Evolutionary conservation across 2,797 vertebrate species (phyloP).

Genomic region (Vireo griseus): DNA sequence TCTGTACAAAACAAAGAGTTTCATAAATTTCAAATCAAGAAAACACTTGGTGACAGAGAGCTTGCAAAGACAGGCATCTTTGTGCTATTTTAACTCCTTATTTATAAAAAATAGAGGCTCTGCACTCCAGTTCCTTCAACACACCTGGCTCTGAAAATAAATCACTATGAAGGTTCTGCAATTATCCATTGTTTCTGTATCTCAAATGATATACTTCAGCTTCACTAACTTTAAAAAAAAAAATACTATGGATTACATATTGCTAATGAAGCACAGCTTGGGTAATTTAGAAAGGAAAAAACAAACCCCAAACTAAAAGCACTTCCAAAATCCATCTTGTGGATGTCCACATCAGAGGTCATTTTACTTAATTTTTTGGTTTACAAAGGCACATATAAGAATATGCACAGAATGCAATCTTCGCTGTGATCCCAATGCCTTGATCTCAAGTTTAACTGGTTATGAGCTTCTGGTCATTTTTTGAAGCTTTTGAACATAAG

Average conservation of each 20-base stretch:
- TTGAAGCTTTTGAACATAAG: background rate
- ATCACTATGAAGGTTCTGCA: background rate
- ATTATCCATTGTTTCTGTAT: background rate
- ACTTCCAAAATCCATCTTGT: background rate
- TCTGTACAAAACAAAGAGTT: slow-evolving; percentile 73
- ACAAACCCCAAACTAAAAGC: background rate
- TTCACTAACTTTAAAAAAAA: background rate
- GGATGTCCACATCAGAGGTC: background rate
- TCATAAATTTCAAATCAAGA: background rate
- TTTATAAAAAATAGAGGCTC: background rate
- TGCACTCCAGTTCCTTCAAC: background rate
- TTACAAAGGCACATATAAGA: background rate
- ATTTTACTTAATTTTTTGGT: background rate
- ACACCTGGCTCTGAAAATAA: background rate
- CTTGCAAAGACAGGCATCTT: background rate
- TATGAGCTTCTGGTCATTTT: background rate
- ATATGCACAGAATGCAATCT: background rate
- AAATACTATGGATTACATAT: background rate
- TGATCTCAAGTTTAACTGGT: background rate
- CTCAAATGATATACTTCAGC: background rate
- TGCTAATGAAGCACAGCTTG: background rate
- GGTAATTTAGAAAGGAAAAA: background rate
- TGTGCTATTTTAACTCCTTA: background rate
- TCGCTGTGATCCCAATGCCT: background rate
- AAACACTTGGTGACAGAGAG: background rate